Evolutionary conservation across 2,888 invertebrate genomes (phyloP).

Genomic region (Bembecia ichneumoniformis): DNA sequence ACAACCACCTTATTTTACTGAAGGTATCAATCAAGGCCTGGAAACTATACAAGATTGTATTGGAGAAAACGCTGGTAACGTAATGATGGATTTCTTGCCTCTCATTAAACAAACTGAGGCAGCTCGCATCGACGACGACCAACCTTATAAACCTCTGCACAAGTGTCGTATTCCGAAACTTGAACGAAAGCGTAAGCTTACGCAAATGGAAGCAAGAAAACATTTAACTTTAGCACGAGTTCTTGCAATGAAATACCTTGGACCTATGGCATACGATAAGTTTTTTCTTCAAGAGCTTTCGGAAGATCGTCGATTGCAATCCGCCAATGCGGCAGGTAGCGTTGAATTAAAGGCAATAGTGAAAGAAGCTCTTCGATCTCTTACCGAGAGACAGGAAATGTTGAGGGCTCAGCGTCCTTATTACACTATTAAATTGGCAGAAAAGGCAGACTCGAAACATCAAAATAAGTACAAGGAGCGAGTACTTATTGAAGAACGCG

Average conservation of each 20-base stretch:
- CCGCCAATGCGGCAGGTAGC: constrained; percentile 51
- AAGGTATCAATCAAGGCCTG: constrained; percentile 59
- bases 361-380: constrained; percentile 43
- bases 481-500: constrained; percentile 45
- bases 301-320: constrained; percentile 43
- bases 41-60: constrained; percentile 65
- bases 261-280: constrained; percentile 64
- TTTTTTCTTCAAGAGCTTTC: constrained; percentile 51
- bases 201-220: constrained; percentile 57
- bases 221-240: constrained; percentile 48
- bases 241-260: constrained; percentile 62
- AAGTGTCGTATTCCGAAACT: constrained; percentile 50
- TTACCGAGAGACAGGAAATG: constrained; percentile 57
- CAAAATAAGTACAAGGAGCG: constrained; percentile 50
- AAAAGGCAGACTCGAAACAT: constrained; percentile 53
- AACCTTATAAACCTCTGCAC: constrained; percentile 33
- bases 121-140: constrained; percentile 25
- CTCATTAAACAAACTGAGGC: constrained; percentile 52
- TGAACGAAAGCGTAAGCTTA: constrained; percentile 39
- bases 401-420: constrained; percentile 56
- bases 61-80: constrained; percentile 53
- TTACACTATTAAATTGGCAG: constrained; percentile 53
- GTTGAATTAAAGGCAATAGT: constrained; percentile 31
- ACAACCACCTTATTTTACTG: constrained; percentile 57
- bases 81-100: constrained; percentile 56